These are phyloP conservation scores for Megaceryle alcyon DNA, from an alignment of 2,797 vertebrate genomes.

Conservation along the genomic window DNA sequence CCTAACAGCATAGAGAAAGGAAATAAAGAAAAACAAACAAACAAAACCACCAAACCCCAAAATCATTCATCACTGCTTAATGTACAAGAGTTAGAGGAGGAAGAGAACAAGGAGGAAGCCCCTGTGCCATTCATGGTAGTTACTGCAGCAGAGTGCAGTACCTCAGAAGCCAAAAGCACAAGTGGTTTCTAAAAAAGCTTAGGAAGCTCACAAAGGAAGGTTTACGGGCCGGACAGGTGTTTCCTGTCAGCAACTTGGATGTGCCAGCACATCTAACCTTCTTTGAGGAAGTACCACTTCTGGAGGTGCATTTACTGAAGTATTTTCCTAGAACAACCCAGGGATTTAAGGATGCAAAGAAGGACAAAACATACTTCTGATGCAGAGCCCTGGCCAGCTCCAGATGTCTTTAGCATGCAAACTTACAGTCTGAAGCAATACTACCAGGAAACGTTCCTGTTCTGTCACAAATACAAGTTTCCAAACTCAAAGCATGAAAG, in stretches of 20 bases:
- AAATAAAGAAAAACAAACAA: neutral
- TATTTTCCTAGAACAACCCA: neutral
- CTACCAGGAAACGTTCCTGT: neutral
- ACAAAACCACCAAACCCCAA: too few relatives aligned
- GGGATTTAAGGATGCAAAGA: neutral
- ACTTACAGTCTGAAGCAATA: neutral
- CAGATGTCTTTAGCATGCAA: neutral
- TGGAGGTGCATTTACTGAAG: neutral
- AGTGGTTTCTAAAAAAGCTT: neutral
- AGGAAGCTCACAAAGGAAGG: neutral
- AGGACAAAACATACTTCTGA: neutral
- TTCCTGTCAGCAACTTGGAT: neutral
- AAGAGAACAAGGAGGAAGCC: neutral
- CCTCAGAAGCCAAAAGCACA: neutral
- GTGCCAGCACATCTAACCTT: neutral
- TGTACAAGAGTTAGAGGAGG: neutral
- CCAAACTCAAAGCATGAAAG: neutral
- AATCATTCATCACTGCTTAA: too few relatives aligned
- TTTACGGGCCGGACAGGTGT: neutral
- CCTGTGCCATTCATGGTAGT: neutral
- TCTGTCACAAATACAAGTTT: neutral
- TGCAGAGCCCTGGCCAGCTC: neutral
- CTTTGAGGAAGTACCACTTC: neutral
- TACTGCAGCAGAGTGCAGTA: neutral
- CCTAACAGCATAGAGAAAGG: neutral